These are phyloP conservation scores for Flexamia atlantica DNA, from an alignment of 2,888 invertebrate genomes.

Conservation along the genomic window DNA sequence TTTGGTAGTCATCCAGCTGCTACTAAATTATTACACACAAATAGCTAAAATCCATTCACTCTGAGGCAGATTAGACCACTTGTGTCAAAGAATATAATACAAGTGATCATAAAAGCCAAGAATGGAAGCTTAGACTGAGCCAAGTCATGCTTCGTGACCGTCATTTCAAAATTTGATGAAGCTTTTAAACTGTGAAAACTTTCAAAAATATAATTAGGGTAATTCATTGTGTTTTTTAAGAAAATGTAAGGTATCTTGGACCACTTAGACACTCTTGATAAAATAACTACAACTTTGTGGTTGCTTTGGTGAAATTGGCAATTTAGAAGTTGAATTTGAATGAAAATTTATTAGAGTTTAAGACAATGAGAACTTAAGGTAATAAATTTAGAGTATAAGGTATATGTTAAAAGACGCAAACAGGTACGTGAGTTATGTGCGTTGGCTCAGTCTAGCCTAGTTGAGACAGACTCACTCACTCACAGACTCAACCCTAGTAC, in stretches of 20 bases:
- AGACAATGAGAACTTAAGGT: no score
- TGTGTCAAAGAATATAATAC: conserved; percentile 25
- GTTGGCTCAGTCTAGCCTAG: conserved; percentile 55
- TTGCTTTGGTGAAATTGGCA: no score
- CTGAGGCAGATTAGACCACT: not conserved
- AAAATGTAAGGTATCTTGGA: no score
- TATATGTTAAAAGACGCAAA: conserved; percentile 23
- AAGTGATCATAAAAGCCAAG: not conserved
- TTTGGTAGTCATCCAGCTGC: conserved; percentile 51
- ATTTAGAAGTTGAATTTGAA: not conserved
- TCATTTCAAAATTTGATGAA: conserved; percentile 46
- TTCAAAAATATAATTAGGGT: not conserved
- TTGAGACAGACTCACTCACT: conserved; percentile 37
- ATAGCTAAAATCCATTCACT: conserved; percentile 53
- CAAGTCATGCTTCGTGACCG: not conserved
- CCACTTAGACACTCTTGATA: no score
- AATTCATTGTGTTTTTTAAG: not conserved
- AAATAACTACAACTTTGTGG: no score
- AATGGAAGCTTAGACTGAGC: conserved; percentile 31
- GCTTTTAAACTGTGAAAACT: not conserved
- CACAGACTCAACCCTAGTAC: conserved; percentile 10
- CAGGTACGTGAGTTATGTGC: conserved; percentile 21
- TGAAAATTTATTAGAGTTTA: not conserved
- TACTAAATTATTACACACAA: conserved; percentile 58
- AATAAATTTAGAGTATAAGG: not conserved